Evolutionary conservation across 2,888 invertebrate genomes (phyloP).

Genomic region (Athripsodes cinereus): DNA sequence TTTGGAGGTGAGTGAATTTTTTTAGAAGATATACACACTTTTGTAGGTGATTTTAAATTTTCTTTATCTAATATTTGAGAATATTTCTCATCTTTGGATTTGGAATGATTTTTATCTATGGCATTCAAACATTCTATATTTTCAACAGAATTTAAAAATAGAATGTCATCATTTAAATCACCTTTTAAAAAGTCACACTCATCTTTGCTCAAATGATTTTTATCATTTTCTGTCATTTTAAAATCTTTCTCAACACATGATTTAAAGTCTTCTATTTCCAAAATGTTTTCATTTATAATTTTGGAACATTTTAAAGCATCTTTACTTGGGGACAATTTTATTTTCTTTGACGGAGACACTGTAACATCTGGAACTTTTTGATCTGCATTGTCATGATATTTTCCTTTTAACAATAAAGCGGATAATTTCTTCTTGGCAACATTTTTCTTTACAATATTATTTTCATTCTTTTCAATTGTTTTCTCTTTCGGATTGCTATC

Average conservation of each 20-base stretch:
- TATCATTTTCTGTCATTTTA: no score
- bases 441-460: neutral
- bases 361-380: slow-evolving; percentile 11
- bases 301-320: neutral
- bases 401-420: slow-evolving; percentile 16
- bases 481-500: neutral
- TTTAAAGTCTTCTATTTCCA: no score
- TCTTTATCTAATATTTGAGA: no score
- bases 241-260: no score
- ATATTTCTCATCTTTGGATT: no score
- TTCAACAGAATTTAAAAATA: neutral
- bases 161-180: neutral
- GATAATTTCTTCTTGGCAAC: neutral
- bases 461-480: slow-evolving; percentile 1
- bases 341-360: slow-evolving; percentile 14
- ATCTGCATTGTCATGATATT: slow-evolving; percentile 13
- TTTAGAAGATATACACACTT: no score
- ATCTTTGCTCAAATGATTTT: neutral
- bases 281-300: no score
- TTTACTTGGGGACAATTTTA: slow-evolving; percentile 2
- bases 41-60: no score
- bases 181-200: neutral
- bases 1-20: no score
- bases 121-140: neutral
- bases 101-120: no score